A percentile compares a stretch with the other conserved stretches of the same genome.
These are phyloP conservation scores for Laticauda colubrina DNA, from an alignment of 2,113 vertebrate genomes.

Conservation along the genomic window DNA sequence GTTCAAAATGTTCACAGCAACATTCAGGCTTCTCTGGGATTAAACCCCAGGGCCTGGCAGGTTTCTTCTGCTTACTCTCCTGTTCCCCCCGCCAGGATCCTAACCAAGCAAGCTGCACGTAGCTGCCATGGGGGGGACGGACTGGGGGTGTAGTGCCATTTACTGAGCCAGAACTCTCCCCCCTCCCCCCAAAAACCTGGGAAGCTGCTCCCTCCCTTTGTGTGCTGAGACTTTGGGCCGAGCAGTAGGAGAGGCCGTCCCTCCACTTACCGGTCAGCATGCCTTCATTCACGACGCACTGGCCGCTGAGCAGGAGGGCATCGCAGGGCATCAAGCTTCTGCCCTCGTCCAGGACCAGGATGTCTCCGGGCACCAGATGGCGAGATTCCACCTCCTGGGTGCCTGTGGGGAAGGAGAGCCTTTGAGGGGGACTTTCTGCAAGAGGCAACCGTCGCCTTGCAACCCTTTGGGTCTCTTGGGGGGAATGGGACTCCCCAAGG, in stretches of 20 bases:
- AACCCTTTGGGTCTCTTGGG: neutral
- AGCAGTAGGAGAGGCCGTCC: too few species aligned
- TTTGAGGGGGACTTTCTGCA: neutral
- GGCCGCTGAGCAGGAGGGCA: slow-evolving; percentile 70
- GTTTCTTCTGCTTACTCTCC: too few species aligned
- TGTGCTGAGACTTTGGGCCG: neutral
- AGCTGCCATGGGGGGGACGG: neutral
- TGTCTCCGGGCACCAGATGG: slow-evolving; percentile 76
- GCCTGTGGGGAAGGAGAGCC: slow-evolving; percentile 40
- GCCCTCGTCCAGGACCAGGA: slow-evolving; percentile 65
- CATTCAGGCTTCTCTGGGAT: neutral
- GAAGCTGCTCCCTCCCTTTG: neutral
- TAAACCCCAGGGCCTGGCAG: neutral
- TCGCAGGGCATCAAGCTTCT: slow-evolving; percentile 73
- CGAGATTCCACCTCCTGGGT: slow-evolving; percentile 67
- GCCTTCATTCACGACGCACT: slow-evolving; percentile 76
- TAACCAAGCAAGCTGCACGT: neutral
- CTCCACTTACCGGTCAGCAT: slow-evolving; percentile 74
- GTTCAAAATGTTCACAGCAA: neutral
- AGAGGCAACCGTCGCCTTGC: neutral
- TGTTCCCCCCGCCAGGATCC: too few species aligned
- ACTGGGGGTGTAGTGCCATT: neutral
- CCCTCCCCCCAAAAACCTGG: too few species aligned
- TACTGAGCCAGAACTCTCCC: neutral
- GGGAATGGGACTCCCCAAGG: neutral